Evolutionary conservation across 2,797 vertebrate genomes (phyloP).

Genomic region (Lophotriccus pileatus): DNA sequence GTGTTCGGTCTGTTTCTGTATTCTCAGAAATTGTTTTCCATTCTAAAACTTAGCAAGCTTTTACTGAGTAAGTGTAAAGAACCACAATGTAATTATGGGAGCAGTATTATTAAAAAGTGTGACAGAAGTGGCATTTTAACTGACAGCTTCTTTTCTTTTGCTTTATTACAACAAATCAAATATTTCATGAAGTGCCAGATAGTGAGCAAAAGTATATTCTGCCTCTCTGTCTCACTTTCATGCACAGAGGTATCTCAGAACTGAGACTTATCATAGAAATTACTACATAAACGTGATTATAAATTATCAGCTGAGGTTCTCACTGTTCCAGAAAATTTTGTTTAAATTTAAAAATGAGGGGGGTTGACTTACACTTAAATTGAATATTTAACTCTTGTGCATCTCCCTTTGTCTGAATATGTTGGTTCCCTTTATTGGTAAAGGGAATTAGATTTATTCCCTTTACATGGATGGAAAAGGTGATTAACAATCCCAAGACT

Average conservation of each 20-base stretch:
- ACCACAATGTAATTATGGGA: conserved; percentile 82
- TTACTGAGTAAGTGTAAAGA: conserved; percentile 86
- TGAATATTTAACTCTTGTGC: background rate
- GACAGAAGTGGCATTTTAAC: conserved; percentile 82
- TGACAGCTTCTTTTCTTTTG: conserved; percentile 84
- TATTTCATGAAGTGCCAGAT: conserved; percentile 77
- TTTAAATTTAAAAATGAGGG: background rate
- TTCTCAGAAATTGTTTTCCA: conserved; percentile 87
- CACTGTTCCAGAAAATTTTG: background rate
- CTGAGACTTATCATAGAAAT: background rate
- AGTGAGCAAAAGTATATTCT: conserved; percentile 36
- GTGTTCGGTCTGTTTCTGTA: conserved; percentile 79
- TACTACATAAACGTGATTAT: background rate
- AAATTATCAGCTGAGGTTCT: background rate
- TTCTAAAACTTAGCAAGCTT: conserved; percentile 76
- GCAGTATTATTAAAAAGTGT: conserved; percentile 86
- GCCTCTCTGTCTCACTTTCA: background rate
- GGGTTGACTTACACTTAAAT: background rate
- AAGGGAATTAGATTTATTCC: background rate
- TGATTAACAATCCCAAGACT: background rate
- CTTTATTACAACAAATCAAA: conserved; percentile 84
- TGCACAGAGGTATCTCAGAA: background rate
- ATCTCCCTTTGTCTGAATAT: background rate
- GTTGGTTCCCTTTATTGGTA: background rate
- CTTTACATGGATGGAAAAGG: background rate